Evolutionary conservation across 1,140 invertebrate species (phyloP).

Genomic region (Telenomus remus): DNA sequence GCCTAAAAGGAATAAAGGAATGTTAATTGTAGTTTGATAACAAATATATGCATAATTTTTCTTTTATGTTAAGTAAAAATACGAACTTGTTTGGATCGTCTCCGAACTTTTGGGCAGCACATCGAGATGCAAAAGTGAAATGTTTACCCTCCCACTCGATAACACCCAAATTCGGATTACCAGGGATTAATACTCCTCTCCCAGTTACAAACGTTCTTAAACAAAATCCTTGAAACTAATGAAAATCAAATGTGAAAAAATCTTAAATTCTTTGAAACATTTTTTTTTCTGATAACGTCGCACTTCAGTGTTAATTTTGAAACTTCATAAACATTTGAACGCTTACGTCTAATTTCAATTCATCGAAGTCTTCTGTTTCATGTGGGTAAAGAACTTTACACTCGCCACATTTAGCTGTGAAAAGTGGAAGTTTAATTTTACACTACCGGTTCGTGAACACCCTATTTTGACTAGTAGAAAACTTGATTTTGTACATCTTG

Average conservation of each 20-base stretch:
- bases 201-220: slow-evolving; percentile 77
- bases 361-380: slow-evolving; percentile 69
- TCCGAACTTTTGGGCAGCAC: slow-evolving; percentile 77
- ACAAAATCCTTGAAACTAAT: slow-evolving; percentile 82
- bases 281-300: no score
- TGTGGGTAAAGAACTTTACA: slow-evolving; percentile 70
- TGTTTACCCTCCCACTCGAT: slow-evolving; percentile 75
- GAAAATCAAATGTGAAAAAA: slow-evolving; percentile 16
- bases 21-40: not conserved
- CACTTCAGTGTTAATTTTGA: no score
- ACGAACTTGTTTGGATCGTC: slow-evolving; percentile 77
- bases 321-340: not conserved
- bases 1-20: slow-evolving; percentile 68
- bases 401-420: slow-evolving; percentile 63
- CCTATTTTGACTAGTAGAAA: no score
- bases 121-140: slow-evolving; percentile 78
- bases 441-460: no score
- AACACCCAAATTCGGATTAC: slow-evolving; percentile 80
- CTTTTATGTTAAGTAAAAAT: not conserved
- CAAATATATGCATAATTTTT: not conserved
- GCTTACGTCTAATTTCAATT: slow-evolving; percentile 72
- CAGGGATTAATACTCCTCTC: slow-evolving; percentile 79
- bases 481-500: no score
- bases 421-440: slow-evolving; percentile 32
- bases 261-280: not conserved